These are phyloP conservation scores for Zosterops lateralis DNA, from an alignment of 2,113 vertebrate species.

Conservation along the genomic window DNA sequence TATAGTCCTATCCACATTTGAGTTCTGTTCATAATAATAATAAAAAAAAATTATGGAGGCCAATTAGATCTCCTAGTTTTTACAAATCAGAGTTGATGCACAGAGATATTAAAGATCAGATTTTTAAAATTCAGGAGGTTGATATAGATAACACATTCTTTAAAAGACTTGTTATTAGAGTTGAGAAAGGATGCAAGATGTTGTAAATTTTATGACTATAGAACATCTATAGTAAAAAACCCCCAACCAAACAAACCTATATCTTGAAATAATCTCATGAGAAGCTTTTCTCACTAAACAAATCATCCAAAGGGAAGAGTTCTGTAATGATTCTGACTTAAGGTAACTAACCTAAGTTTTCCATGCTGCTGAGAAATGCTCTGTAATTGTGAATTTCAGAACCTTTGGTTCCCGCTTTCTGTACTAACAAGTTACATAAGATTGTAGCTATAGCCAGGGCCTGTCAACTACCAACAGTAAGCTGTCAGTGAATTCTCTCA, in stretches of 20 bases:
- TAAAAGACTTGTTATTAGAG: not conserved
- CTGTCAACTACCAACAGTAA: not conserved
- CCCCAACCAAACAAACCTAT: not conserved
- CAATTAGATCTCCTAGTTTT: not conserved
- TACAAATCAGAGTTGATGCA: not conserved
- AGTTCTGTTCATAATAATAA: not conserved
- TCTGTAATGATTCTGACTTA: not conserved
- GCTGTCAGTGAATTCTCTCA: not conserved
- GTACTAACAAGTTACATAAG: not conserved
- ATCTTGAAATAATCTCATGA: not conserved
- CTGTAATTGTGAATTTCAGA: not conserved
- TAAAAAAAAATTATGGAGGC: not conserved
- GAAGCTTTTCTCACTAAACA: not conserved
- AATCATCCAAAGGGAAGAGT: not conserved
- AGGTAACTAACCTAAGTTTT: not conserved
- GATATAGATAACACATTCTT: not conserved
- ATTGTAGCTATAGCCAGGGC: not conserved
- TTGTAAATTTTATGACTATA: not conserved
- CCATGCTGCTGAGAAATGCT: not conserved
- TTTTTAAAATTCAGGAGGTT: not conserved
- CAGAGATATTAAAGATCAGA: not conserved
- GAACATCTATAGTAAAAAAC: not conserved
- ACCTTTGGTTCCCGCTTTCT: not conserved
- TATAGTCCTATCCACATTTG: not conserved
- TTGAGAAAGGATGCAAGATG: not conserved